A percentile compares a stretch with the other conserved stretches of the same genome.
Evolutionary conservation across 2,113 vertebrate genomes (phyloP).

Genomic region (Chelonoidis abingdonii): DNA sequence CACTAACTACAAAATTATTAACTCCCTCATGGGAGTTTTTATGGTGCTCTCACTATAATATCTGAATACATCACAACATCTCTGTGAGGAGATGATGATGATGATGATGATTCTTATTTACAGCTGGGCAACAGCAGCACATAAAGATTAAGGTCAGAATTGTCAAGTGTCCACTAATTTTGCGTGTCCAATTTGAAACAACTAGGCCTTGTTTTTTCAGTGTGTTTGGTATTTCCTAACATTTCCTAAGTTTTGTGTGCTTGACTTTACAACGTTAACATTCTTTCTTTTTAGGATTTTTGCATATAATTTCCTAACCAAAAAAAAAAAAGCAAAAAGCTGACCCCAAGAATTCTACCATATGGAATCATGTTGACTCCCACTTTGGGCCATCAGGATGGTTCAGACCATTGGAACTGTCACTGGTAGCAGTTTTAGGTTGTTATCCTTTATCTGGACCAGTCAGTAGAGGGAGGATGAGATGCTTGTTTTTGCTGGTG

Average conservation of each 20-base stretch:
- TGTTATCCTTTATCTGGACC: background rate
- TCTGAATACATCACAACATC: too few relatives aligned
- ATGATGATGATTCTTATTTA: too few relatives aligned
- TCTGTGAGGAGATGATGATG: too few relatives aligned
- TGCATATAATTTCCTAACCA: background rate
- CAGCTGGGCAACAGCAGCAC: background rate
- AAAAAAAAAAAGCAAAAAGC: background rate
- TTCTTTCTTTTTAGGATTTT: rapidly evolving
- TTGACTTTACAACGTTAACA: background rate
- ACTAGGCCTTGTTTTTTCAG: background rate
- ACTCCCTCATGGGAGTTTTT: too few relatives aligned
- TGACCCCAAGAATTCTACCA: background rate
- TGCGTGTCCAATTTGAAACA: background rate
- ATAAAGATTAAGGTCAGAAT: background rate
- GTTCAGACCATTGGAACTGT: background rate
- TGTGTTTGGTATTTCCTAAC: background rate
- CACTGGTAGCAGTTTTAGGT: background rate
- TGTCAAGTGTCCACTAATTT: background rate
- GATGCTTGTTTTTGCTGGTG: conserved; percentile 12
- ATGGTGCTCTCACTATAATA: too few relatives aligned
- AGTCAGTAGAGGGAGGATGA: background rate
- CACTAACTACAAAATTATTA: too few relatives aligned
- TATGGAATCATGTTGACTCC: background rate
- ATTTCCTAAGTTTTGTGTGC: background rate
- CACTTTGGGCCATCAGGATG: background rate